Percentiles rank a stretch among this genome's conserved stretches.
Evolutionary conservation across 2,888 invertebrate species (phyloP).

Genomic region (Lobophora halterata): DNA sequence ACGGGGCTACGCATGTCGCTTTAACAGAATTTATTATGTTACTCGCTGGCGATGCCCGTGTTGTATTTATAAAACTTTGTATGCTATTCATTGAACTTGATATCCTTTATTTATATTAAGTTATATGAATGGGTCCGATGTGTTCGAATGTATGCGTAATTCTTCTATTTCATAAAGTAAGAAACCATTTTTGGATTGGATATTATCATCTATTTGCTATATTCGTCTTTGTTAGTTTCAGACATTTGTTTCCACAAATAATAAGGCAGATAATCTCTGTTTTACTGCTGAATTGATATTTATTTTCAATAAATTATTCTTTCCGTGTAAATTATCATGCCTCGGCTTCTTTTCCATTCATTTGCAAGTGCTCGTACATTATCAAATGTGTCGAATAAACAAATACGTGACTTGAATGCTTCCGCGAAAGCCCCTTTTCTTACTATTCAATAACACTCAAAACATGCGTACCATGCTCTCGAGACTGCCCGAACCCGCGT

Average conservation of each 20-base stretch:
- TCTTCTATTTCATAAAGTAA: too few species aligned
- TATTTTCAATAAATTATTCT: constrained; percentile 44
- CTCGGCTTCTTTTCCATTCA: constrained; percentile 15
- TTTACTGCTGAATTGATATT: too few species aligned
- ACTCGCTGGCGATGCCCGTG: constrained; percentile 5
- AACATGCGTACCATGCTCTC: constrained; percentile 22
- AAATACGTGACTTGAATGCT: constrained; percentile 8
- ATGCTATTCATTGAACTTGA: constrained; percentile 17
- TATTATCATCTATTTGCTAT: too few species aligned
- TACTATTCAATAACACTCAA: constrained; percentile 17
- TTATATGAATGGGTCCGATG: constrained; percentile 6
- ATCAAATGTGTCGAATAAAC: constrained; percentile 14
- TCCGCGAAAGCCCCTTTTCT: constrained; percentile 6
- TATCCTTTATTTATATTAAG: constrained; percentile 17
- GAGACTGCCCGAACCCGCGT: constrained; percentile 30
- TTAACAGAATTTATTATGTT: constrained; percentile 20
- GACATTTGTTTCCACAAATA: too few species aligned
- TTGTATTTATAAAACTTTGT: constrained; percentile 11
- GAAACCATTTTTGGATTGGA: too few species aligned
- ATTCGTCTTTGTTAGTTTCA: too few species aligned
- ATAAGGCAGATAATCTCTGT: too few species aligned
- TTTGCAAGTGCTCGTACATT: constrained; percentile 6
- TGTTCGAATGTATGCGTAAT: constrained; percentile 5
- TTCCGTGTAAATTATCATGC: constrained; percentile 29
- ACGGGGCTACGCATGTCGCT: constrained; percentile 18